Conservation (phyloP, 23 tunicate species). For the Ciona savignyi region DNA sequence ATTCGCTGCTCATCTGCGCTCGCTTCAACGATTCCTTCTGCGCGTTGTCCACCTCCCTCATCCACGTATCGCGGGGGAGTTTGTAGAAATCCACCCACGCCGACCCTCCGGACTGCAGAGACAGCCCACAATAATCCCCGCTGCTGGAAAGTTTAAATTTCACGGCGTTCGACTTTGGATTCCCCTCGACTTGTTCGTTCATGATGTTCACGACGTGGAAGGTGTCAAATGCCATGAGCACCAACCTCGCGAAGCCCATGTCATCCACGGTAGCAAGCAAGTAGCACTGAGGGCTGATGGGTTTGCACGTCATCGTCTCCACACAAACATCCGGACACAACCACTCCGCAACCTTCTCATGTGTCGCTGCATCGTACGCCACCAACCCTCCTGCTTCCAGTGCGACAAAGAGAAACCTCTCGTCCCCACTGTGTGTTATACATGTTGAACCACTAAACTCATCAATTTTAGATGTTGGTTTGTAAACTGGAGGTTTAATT, state of each 20-base stretch:
- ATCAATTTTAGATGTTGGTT: conserved; percentile 27
- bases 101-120: conserved; percentile 32
- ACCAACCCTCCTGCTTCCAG: conserved; percentile 23
- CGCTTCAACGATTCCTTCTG: conserved; percentile 40
- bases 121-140: conserved; percentile 60
- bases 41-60: conserved; percentile 65
- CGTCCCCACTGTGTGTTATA: conserved; percentile 26
- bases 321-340: conserved; percentile 30
- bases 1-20: conserved; percentile 35
- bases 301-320: conserved; percentile 25
- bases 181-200: conserved; percentile 62
- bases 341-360: conserved; percentile 28
- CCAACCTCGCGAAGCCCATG: conserved; percentile 73
- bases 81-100: conserved; percentile 63
- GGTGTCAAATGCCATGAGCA: conserved; percentile 33
- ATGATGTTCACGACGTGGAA: conserved; percentile 30
- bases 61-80: conserved; percentile 78
- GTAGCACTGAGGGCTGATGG: conserved; percentile 30
- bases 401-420: conserved; percentile 37
- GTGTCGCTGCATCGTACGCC: conserved; percentile 30
- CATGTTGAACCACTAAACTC: conserved; percentile 20
- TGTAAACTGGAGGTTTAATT: conserved; percentile 37
- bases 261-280: conserved; percentile 62
- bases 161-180: conserved; percentile 60
- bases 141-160: conserved; percentile 39